These are phyloP conservation scores for Mohoua ochrocephala DNA, from an alignment of 2,113 vertebrate species.

Conservation along the genomic window DNA sequence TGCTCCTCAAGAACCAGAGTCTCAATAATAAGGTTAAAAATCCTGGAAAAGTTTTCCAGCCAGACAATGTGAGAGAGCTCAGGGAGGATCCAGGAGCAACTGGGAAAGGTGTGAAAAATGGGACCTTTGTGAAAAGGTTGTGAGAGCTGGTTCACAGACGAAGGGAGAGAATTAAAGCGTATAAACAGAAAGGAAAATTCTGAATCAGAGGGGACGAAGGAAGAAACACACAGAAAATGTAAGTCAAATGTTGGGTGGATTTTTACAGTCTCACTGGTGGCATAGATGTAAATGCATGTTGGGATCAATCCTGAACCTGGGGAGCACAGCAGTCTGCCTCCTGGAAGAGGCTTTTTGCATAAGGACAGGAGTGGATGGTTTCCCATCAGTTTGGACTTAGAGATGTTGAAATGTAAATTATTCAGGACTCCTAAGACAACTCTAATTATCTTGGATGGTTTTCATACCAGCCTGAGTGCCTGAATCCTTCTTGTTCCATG, in stretches of 20 bases:
- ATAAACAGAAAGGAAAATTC: neutral
- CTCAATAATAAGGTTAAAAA: neutral
- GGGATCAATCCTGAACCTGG: neutral
- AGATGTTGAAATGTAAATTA: neutral
- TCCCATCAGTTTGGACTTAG: neutral
- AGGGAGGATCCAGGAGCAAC: neutral
- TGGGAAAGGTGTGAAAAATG: conserved; percentile 15
- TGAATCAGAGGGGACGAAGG: neutral
- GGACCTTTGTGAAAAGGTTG: neutral
- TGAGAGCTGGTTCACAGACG: neutral
- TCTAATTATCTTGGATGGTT: neutral
- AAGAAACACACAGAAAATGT: neutral
- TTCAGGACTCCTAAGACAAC: neutral
- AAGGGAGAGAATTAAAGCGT: neutral
- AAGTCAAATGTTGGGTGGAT: neutral
- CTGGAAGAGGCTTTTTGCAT: neutral
- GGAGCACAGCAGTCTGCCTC: neutral
- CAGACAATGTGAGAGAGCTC: neutral
- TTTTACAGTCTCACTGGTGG: neutral
- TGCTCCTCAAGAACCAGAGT: neutral
- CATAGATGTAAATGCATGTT: neutral
- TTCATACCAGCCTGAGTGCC: neutral
- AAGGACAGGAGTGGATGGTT: neutral
- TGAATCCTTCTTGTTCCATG: neutral
- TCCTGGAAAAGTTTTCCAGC: neutral